These are phyloP conservation scores for Ascaphus truei DNA, from an alignment of 2,113 vertebrate species.

Conservation along the genomic window DNA sequence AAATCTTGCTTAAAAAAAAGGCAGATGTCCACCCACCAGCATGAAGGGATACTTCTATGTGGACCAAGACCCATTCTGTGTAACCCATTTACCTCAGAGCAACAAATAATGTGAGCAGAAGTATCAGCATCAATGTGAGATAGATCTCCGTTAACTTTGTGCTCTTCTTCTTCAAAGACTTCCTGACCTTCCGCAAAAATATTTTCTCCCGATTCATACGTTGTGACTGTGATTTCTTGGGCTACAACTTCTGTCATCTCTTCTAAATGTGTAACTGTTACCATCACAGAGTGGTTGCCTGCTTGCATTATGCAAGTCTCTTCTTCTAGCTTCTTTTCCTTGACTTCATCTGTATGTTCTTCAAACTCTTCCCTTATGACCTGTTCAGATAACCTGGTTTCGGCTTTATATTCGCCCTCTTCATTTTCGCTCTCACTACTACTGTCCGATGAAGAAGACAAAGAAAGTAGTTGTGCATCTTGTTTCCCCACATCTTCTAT, in stretches of 20 bases:
- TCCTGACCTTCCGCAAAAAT: slow-evolving; percentile 53
- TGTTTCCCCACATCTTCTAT: slow-evolving; percentile 62
- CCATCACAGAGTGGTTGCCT: slow-evolving; percentile 46
- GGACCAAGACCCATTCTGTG: slow-evolving; percentile 49
- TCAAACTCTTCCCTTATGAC: slow-evolving; percentile 79
- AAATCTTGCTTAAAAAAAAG: slow-evolving; percentile 51
- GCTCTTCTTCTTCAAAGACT: slow-evolving; percentile 50
- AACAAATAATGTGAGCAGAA: slow-evolving; percentile 94
- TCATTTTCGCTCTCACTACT: slow-evolving; percentile 90
- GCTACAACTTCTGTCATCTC: slow-evolving; percentile 46
- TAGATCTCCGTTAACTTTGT: slow-evolving; percentile 85
- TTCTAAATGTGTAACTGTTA: slow-evolving; percentile 42
- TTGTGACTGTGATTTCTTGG: slow-evolving; percentile 48
- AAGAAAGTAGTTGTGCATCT: slow-evolving; percentile 65
- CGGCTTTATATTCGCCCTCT: slow-evolving; percentile 83
- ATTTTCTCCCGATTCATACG: slow-evolving; percentile 48
- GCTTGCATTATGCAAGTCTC: slow-evolving; percentile 42
- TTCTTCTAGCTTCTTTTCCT: slow-evolving; percentile 43
- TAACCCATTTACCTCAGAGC: slow-evolving; percentile 94
- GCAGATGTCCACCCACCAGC: slow-evolving; percentile 46
- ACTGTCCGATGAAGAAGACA: slow-evolving; percentile 77
- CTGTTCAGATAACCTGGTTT: slow-evolving; percentile 61
- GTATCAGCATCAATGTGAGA: slow-evolving; percentile 77
- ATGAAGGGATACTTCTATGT: slow-evolving; percentile 40
- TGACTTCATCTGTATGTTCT: slow-evolving; percentile 59